Evolutionary conservation across 2,888 invertebrate species (phyloP).

Genomic region (Autographa pulchrina): DNA sequence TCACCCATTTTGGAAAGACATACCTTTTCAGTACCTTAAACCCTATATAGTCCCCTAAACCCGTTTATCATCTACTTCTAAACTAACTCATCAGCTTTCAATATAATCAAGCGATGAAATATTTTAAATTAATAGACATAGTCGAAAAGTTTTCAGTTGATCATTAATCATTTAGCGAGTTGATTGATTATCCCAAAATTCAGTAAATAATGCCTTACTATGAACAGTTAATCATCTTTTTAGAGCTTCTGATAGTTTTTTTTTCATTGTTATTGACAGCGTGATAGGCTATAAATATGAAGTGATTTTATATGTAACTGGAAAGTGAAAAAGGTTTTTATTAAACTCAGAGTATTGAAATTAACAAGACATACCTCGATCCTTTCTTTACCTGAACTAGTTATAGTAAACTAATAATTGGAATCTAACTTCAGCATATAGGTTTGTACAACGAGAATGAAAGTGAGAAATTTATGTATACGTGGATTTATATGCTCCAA

Average conservation of each 20-base stretch:
- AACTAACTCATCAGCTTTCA: not conserved
- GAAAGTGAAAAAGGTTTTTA: not conserved
- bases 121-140: constrained; percentile 15
- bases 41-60: too few species aligned
- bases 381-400: too few species aligned
- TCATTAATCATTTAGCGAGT: constrained; percentile 26
- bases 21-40: too few species aligned
- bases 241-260: not conserved
- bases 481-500: too few species aligned
- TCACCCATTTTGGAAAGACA: too few species aligned
- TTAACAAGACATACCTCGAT: not conserved
- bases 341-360: not conserved
- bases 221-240: constrained; percentile 15
- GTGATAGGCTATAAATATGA: not conserved
- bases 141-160: constrained; percentile 15
- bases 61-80: not conserved
- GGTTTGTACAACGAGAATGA: too few species aligned
- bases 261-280: not conserved
- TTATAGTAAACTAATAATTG: too few species aligned
- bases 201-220: constrained; percentile 17
- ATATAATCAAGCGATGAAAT: constrained; percentile 5
- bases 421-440: too few species aligned
- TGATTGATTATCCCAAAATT: constrained; percentile 41
- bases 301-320: not conserved
- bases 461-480: too few species aligned